Base-by-base conservation (phyloP, 2,888 invertebrate species). In the Drosophila meridiana region DNA sequence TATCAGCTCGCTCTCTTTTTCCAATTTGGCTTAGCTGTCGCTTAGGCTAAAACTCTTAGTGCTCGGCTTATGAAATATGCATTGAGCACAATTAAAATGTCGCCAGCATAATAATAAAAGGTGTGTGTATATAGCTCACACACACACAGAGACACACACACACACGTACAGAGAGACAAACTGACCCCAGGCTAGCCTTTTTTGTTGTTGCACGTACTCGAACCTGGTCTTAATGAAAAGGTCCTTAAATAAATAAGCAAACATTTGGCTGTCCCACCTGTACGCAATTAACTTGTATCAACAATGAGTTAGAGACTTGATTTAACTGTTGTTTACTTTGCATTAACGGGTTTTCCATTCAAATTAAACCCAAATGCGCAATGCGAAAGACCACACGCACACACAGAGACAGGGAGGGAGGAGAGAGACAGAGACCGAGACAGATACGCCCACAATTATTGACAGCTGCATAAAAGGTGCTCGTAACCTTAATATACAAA, bases 221-320 rank as follows among this genome's bases (percentile, higher is more conserved):
- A 47, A 55, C 38, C 55, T 14, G 28, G 5, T 2, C 38, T 69
- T 84, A 70, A 80, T 82, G 75, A 76, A 77, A 63, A 72, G 80
- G 71, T 69, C 43, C 73, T 64, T 73, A 77, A 81, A 43, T 78
- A 79, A 79, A 79, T 77, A 77, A 83, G 73, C 68, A 76, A 81
- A 73, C 76, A 83, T 59, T 71, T 55, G 64, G 45, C 42, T 38
- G 61, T 65, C 47, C 55, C 67, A 68, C 65, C 78, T 72, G 67
- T 48, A 69, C 71, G 69, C 85, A 89, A 87, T 82, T 87, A 89
- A 70, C 87, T 79, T 76, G 64, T 55, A 65, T 69, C 73, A 87
- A 87, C 80, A 72, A 65, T 67, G 67, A 32, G 34, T 40, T 53
- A 55, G 47, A 48, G 58, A 50, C 65, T 73, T 70, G 61, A 69